Percentiles rank a stretch among this genome's conserved stretches.
Evolutionary conservation across 64 coral and sea anemone species (phyloP).

Genomic region (Orbicella faveolata): DNA sequence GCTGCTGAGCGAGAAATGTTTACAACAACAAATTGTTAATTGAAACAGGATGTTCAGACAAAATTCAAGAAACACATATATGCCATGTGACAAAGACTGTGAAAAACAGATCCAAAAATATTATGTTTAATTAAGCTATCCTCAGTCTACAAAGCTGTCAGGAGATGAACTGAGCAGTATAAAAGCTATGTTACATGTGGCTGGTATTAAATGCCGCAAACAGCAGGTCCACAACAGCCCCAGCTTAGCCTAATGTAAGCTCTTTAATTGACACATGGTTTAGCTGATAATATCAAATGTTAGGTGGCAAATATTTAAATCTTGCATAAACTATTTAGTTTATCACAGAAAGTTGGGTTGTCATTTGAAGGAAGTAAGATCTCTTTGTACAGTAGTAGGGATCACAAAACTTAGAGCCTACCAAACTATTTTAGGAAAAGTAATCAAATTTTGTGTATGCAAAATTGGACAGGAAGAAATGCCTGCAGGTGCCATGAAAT

Average conservation of each 20-base stretch:
- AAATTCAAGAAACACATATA: too few species aligned
- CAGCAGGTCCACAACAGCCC: neutral
- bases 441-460: neutral
- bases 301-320: slow-evolving; percentile 1
- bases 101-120: neutral
- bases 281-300: slow-evolving; percentile 23
- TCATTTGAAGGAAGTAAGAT: neutral
- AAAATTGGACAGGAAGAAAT: neutral
- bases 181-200: slow-evolving; percentile 1
- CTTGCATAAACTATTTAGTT: neutral
- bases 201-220: neutral
- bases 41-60: too few species aligned
- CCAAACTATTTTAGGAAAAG: neutral
- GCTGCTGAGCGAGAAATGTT: too few species aligned
- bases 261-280: slow-evolving; percentile 30
- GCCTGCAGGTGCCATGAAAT: neutral
- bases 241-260: slow-evolving; percentile 24
- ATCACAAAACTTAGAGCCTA: too few species aligned
- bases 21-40: too few species aligned
- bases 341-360: neutral
- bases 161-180: neutral
- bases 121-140: neutral
- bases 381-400: neutral
- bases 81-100: too few species aligned
- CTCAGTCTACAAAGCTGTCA: neutral